phyloP scores from a whole-genome alignment of 2,113 vertebrate genomes.

The Rhipidura dahli region DNA sequence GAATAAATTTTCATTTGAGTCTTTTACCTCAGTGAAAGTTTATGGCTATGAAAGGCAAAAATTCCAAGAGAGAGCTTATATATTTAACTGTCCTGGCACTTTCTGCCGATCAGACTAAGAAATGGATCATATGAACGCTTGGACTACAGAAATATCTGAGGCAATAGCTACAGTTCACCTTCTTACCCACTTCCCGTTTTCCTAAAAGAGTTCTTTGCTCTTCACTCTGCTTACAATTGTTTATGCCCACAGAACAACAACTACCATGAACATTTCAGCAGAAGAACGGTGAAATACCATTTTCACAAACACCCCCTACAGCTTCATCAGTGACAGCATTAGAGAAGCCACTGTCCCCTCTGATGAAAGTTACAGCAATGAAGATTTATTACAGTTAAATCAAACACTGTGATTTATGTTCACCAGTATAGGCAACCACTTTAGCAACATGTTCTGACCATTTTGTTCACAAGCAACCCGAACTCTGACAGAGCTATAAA shows the following conservation, averaged over 20 bases:
- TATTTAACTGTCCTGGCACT: neutral
- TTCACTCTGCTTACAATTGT: neutral
- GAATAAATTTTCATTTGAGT: neutral
- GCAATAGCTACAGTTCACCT: neutral
- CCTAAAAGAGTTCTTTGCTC: neutral
- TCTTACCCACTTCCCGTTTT: neutral
- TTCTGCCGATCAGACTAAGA: neutral
- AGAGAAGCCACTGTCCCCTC: neutral
- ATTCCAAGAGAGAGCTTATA: neutral
- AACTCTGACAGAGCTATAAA: neutral
- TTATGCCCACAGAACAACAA: neutral
- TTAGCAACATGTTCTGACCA: neutral
- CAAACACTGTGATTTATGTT: neutral
- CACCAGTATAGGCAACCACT: neutral
- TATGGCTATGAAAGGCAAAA: neutral
- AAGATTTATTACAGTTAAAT: neutral
- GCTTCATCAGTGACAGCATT: neutral
- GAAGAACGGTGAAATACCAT: neutral
- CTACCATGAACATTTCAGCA: neutral
- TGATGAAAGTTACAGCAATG: rapidly evolving
- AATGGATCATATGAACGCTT: rapidly evolving
- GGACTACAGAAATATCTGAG: neutral
- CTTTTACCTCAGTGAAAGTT: neutral
- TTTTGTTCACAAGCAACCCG: neutral
- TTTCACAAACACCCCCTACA: neutral